Base-by-base conservation (phyloP, 1,140 invertebrate species). In the Holotrichia oblita region DNA sequence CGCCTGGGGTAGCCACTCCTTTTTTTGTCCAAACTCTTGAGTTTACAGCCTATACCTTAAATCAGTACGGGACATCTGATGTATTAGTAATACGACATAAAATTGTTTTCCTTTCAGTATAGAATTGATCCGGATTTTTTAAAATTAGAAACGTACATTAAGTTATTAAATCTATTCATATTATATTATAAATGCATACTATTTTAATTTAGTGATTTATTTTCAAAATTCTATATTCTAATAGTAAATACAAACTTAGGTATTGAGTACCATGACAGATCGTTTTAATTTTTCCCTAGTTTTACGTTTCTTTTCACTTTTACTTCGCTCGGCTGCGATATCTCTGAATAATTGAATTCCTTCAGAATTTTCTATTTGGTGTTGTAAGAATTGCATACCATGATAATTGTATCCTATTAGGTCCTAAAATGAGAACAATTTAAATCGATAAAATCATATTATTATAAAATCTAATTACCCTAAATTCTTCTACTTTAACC, bases 401-500 rank as follows among this genome's bases (percentile, higher is more conserved):
- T 96, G 93, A 72, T 95, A 86, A 89, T 99, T 99, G 85, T 93
- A 95, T 3, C 96, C 97, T 76, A 97, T 88, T 73, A 91, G 91
- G 88, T 99, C 95, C 91, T 97, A 85, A 80, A 87, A 69, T 69
- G 89, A 86, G 41, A 80, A 17, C 72, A n/a, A 17, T 34, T 73
- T 40, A 34, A 74, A 14, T 74, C 27, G 14, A 7, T 24, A 3
- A 17, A 14, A 55, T 55, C 1, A 34, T 20, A 14, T 40, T 12
- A 4, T 73, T 76, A 20, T 6, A 76, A 0, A 48, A 55, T 76
- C 7, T 75, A 86, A 87, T 89, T 88, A 95, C 94, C 87, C 91
- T 90, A 34, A 94, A 86, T 80, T 91, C 86, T 73, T 88, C 86
- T 12, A 94, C 87, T 83, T 90, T 89, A 82, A 90, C 82, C 10